Conservation (phyloP, 2,113 vertebrate species). For the Tapirus terrestris region DNA sequence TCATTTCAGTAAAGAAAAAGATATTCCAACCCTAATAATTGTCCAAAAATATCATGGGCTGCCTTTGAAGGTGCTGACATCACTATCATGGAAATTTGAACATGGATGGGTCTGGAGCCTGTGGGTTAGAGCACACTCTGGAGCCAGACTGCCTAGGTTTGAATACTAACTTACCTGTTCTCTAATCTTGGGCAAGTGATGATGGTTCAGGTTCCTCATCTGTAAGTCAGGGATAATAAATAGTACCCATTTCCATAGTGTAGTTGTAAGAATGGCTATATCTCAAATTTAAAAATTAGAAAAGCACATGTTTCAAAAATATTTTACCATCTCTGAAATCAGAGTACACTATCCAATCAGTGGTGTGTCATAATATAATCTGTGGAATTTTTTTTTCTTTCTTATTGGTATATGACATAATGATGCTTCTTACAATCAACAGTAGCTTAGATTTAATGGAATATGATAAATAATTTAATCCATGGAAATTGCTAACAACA, state of each 20-base stretch:
- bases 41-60: background rate
- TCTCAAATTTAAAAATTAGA: background rate
- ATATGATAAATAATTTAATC: background rate
- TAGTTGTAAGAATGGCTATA: background rate
- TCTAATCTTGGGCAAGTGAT: background rate
- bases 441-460: conserved; percentile 1
- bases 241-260: background rate
- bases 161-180: background rate
- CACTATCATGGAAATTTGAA: background rate
- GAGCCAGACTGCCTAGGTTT: background rate
- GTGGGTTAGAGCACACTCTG: background rate
- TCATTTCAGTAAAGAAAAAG: background rate
- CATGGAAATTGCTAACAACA: background rate
- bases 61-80: background rate
- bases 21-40: background rate
- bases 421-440: background rate
- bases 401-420: background rate
- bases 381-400: background rate
- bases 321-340: background rate
- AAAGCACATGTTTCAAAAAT: background rate
- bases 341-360: background rate
- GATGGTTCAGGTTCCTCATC: background rate
- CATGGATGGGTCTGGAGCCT: background rate
- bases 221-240: background rate
- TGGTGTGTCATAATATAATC: background rate